Conservation (phyloP, 2,888 invertebrate genomes). For the Macropis europaea region DNA sequence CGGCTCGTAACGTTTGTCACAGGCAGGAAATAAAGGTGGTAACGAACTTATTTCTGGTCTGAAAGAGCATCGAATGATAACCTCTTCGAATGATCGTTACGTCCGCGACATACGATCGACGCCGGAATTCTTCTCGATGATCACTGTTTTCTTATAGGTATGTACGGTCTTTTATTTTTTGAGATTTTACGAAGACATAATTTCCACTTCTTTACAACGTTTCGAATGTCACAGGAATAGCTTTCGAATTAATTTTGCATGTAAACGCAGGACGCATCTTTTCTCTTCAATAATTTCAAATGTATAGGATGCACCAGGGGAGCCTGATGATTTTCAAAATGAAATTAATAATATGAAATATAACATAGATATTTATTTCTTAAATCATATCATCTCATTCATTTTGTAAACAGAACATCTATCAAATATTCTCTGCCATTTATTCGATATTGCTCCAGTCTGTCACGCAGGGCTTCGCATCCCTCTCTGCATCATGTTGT, state of each 20-base stretch:
- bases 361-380: no score
- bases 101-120: constrained; percentile 18
- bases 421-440: no score
- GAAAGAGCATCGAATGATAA: constrained; percentile 31
- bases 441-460: no score
- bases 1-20: constrained; percentile 22
- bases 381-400: no score
- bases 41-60: constrained; percentile 37
- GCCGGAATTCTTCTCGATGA: constrained; percentile 23
- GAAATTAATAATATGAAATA: no score
- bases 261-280: background rate
- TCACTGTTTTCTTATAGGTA: constrained; percentile 7
- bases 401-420: no score
- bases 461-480: no score
- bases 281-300: background rate
- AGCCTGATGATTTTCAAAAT: no score
- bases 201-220: constrained; percentile 7
- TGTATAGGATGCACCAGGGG: no score
- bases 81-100: constrained; percentile 19
- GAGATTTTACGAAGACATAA: constrained; percentile 11
- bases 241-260: background rate
- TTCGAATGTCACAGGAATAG: constrained; percentile 2
- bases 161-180: background rate
- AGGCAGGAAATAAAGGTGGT: constrained; percentile 21
- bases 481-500: no score